These are phyloP conservation scores for Halictus quadricinctus DNA, from an alignment of 2,888 invertebrate genomes.

Conservation along the genomic window DNA sequence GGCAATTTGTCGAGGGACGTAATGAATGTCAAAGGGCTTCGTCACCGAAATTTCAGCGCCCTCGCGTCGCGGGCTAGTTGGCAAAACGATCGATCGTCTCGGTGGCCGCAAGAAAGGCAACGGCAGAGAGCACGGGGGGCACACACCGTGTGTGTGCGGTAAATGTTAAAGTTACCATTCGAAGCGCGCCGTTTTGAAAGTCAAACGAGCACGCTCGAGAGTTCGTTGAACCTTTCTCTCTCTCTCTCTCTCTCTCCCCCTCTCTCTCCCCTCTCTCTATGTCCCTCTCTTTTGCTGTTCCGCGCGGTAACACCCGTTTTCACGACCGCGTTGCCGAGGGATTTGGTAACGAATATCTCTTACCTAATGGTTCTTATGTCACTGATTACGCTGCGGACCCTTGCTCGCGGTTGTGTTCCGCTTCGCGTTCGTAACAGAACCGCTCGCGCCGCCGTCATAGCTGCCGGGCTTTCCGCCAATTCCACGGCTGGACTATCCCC, in stretches of 20 bases:
- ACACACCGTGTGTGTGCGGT: slow-evolving; percentile 33
- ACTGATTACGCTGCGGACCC: slow-evolving; percentile 51
- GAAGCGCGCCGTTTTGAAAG: slow-evolving; percentile 65
- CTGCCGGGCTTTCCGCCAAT: slow-evolving; percentile 54
- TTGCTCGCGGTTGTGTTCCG: slow-evolving; percentile 8
- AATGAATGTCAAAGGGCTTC: not conserved
- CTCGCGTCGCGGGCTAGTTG: not conserved
- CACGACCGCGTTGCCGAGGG: slow-evolving; percentile 59
- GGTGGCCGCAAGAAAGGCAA: slow-evolving; percentile 31
- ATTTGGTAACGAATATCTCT: slow-evolving; percentile 67
- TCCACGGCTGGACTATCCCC: slow-evolving; percentile 12
- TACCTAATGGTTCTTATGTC: slow-evolving; percentile 68
- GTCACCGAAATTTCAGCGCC: not conserved
- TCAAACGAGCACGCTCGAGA: slow-evolving; percentile 59
- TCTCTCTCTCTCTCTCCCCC: slow-evolving; percentile 57
- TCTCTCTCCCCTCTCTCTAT: not conserved
- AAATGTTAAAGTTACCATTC: slow-evolving; percentile 63
- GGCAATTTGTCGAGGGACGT: not conserved
- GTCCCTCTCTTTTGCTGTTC: slow-evolving; percentile 1
- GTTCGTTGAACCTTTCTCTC: slow-evolving; percentile 63
- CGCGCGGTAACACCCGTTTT: slow-evolving; percentile 65
- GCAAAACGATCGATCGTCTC: slow-evolving; percentile 39
- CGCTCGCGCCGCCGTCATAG: not conserved
- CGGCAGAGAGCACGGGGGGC: not conserved
- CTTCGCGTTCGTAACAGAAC: slow-evolving; percentile 40